phyloP scores from a whole-genome alignment of 2,888 invertebrate genomes.

The Pollenia angustigena region DNA sequence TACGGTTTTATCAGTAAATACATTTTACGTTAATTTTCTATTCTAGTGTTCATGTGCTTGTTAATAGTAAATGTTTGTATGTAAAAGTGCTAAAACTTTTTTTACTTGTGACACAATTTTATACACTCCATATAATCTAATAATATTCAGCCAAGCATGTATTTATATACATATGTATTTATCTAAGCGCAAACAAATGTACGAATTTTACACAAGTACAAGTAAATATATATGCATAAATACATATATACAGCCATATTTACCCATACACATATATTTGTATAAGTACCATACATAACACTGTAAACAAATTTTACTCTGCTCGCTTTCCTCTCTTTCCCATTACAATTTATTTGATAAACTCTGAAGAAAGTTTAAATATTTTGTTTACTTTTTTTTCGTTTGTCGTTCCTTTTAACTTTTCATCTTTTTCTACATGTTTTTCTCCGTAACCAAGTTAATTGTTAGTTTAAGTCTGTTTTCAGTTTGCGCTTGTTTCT shows the following conservation, averaged over 20 bases:
- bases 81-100: constrained; percentile 40
- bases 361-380: constrained; percentile 17
- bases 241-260: neutral
- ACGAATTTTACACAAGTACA: neutral
- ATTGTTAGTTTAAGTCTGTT: neutral
- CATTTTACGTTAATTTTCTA: constrained; percentile 49
- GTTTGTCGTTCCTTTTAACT: neutral
- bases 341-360: neutral
- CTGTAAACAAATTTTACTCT: neutral
- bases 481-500: constrained; percentile 3
- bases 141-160: constrained; percentile 58
- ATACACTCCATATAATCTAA: constrained; percentile 58
- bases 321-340: neutral
- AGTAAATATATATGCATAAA: constrained; percentile 1
- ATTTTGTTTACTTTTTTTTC: neutral
- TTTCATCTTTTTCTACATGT: neutral
- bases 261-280: neutral
- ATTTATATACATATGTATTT: constrained; percentile 29
- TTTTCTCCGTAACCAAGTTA: neutral
- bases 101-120: constrained; percentile 50
- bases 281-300: too few relatives aligned
- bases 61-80: constrained; percentile 20
- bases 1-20: constrained; percentile 34
- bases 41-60: constrained; percentile 35
- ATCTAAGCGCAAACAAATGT: constrained; percentile 2